These are phyloP conservation scores for Darevskia nairensis DNA, from an alignment of 2,797 vertebrate species.

Conservation along the genomic window DNA sequence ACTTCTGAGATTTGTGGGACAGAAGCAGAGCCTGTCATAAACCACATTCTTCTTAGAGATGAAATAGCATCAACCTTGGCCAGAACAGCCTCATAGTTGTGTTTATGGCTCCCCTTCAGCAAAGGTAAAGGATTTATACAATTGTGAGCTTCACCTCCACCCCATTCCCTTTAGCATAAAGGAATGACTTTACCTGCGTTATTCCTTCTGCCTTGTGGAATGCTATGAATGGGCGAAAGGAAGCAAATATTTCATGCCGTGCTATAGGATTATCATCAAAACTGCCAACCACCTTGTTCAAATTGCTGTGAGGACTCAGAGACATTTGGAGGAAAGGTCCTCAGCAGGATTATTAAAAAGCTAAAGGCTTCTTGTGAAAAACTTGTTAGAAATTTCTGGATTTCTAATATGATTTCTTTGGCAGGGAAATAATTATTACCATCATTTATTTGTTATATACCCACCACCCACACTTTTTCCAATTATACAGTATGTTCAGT, in stretches of 20 bases:
- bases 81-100: background rate
- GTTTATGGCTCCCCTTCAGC: background rate
- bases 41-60: background rate
- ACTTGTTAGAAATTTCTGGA: no score
- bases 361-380: background rate
- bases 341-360: background rate
- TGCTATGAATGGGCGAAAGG: background rate
- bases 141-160: background rate
- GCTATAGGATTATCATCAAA: background rate
- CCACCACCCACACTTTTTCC: no score
- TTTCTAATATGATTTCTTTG: no score
- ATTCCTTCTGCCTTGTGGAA: background rate
- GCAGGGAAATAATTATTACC: no score
- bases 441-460: no score
- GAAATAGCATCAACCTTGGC: background rate
- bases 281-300: no score
- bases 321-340: background rate
- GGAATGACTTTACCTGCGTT: background rate
- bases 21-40: background rate
- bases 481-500: no score
- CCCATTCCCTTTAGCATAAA: background rate
- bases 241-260: background rate
- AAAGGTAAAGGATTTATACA: background rate
- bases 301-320: background rate
- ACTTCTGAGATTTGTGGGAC: background rate